Conservation (phyloP, 1,140 invertebrate species). For the Musca domestica region DNA sequence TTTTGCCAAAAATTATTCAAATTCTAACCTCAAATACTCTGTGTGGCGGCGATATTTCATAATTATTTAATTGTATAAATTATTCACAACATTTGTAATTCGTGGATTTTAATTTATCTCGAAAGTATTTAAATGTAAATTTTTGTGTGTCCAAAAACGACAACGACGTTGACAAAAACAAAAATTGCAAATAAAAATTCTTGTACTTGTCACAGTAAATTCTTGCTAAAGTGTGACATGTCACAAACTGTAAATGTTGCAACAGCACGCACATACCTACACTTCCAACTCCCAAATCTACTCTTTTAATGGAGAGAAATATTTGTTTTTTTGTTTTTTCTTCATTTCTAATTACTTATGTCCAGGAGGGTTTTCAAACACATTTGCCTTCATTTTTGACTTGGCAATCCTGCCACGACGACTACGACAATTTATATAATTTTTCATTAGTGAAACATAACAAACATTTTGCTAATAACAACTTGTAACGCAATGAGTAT, state of each 20-base stretch:
- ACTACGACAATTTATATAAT: not conserved
- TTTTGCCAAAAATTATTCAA: too few species aligned
- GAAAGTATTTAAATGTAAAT: too few species aligned
- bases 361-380: not conserved
- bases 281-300: not conserved
- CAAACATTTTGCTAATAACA: conserved; percentile 12
- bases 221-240: conserved; percentile 12
- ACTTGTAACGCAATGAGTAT: conserved; percentile 2
- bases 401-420: not conserved
- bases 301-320: not conserved
- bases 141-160: too few species aligned
- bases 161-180: too few species aligned
- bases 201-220: conserved; percentile 16
- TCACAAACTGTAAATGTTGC: not conserved
- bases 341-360: not conserved
- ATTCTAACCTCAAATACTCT: too few species aligned
- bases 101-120: too few species aligned
- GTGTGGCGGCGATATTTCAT: not conserved
- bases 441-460: conserved; percentile 17
- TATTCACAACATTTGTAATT: not conserved
- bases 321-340: not conserved
- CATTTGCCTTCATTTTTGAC: not conserved
- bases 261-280: not conserved
- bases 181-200: not conserved
- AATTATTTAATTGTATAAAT: not conserved